Base-by-base conservation (phyloP, 2,888 invertebrate species). In the Cancer borealis region DNA sequence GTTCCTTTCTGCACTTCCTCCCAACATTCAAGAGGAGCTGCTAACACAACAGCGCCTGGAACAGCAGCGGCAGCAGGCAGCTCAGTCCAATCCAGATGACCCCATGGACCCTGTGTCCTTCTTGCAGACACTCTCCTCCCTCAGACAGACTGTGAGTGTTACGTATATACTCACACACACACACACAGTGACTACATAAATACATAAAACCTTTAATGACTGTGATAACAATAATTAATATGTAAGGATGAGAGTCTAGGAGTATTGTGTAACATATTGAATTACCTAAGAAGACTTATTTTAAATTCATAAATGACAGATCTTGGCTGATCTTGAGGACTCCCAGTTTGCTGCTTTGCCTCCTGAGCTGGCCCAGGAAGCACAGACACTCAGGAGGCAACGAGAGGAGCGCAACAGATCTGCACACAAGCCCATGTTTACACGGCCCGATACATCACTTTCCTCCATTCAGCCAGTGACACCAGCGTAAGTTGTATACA, bases 301-400 rank as follows among this genome's bases (percentile, higher is more conserved):
- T 87, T 12, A 92, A n/a, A 21, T 95, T 88, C 93, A 95, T 96
- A 6, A 73, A 6, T 26, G 96, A 17, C 96, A 98, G 97, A 98
- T 98, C 93, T 97, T 99, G 90, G 98, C 98, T 1, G 98, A 99
- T 96, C 98, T 98, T 98, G 98, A 99, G 96, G 98, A 99, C 96
- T 98, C 98, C n/a, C 98, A 98, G 96, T 98, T 99, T 96, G 98
- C 98, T 21, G 98, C 98, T 94, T 96, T 98, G 92, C 98, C 98
- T 0, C 98, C 98, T 0, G 98, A 98, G 96, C 96, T 98, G 92
- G 98, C 98, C 5, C 98, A 98, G 47, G 98, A 98, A 97, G 98
- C 98, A 3, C 98, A 98, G 96, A 97, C 97, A 96, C 96, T 98
- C 95, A 97, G 98, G 3, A 97, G 98, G 91, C 98, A 98, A 96